A percentile compares a stretch with the other conserved stretches of the same genome.
phyloP scores from a whole-genome alignment of 2,797 vertebrate genomes.

The Arnoldichthys spilopterus region DNA sequence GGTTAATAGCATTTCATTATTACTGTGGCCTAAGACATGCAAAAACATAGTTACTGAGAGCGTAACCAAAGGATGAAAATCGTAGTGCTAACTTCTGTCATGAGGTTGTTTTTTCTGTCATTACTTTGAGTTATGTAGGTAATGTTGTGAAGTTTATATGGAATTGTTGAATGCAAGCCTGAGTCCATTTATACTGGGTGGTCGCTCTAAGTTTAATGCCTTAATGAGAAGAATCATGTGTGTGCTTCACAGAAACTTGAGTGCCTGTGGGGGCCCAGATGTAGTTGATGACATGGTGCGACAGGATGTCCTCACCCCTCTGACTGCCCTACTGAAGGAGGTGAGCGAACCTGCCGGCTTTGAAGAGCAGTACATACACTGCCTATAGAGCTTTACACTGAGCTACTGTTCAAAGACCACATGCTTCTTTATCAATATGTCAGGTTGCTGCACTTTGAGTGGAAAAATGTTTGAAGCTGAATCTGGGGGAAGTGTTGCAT shows the following conservation, averaged over 20 bases:
- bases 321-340: slow-evolving; percentile 90
- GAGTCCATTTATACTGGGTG: background rate
- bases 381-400: background rate
- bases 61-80: too few relatives aligned
- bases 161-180: background rate
- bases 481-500: too few relatives aligned
- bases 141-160: background rate
- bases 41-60: background rate
- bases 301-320: slow-evolving; percentile 92
- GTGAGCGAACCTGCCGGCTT: slow-evolving; percentile 69
- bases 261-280: slow-evolving; percentile 93
- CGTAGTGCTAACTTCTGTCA: background rate
- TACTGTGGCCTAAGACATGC: background rate
- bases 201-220: background rate
- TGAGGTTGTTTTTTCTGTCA: background rate
- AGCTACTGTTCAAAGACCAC: background rate
- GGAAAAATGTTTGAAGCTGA: too few relatives aligned
- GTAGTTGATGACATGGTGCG: slow-evolving; percentile 98
- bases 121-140: background rate
- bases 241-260: slow-evolving; percentile 87
- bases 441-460: too few relatives aligned
- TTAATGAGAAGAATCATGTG: slow-evolving; percentile 8
- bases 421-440: too few relatives aligned
- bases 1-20: too few relatives aligned
- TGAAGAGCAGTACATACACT: background rate